These are phyloP conservation scores for Theretra japonica DNA, from an alignment of 2,888 invertebrate species.

Conservation along the genomic window DNA sequence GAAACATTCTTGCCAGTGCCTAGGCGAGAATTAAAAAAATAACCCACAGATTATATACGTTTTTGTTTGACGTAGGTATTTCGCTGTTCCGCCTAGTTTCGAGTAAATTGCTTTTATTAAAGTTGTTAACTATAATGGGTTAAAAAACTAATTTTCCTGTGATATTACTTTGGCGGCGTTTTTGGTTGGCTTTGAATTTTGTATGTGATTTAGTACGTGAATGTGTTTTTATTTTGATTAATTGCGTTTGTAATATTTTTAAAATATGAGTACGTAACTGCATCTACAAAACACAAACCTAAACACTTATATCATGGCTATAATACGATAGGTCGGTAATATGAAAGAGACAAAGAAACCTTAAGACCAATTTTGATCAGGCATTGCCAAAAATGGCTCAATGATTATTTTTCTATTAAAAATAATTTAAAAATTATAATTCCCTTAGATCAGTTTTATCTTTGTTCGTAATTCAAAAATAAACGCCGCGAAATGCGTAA, in stretches of 20 bases:
- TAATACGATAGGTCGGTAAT: too few relatives aligned
- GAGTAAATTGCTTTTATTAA: constrained; percentile 27
- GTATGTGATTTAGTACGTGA: neutral
- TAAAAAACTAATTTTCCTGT: constrained; percentile 22
- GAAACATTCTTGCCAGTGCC: constrained; percentile 61
- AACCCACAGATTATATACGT: constrained; percentile 18
- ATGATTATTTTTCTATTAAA: too few relatives aligned
- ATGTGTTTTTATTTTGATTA: neutral
- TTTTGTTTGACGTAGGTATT: constrained; percentile 10
- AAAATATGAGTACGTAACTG: too few relatives aligned
- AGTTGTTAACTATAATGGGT: constrained; percentile 24
- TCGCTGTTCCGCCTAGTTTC: constrained; percentile 21
- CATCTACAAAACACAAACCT: too few relatives aligned
- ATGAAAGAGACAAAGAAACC: too few relatives aligned
- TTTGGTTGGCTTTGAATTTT: neutral
- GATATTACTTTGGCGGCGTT: constrained; percentile 1
- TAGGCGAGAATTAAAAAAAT: constrained; percentile 27
- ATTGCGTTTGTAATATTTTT: neutral
- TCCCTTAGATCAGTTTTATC: constrained; percentile 15
- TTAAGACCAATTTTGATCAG: too few relatives aligned
- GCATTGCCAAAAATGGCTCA: too few relatives aligned
- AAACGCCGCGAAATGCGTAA: constrained; percentile 51
- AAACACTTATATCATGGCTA: too few relatives aligned
- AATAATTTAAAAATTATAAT: too few relatives aligned
- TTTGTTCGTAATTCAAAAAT: constrained; percentile 41